Evolutionary conservation across 2,797 vertebrate genomes (phyloP), one percentile per base, ranked within the genome.

Genomic region (Gymnopithys bicolor): DNA sequence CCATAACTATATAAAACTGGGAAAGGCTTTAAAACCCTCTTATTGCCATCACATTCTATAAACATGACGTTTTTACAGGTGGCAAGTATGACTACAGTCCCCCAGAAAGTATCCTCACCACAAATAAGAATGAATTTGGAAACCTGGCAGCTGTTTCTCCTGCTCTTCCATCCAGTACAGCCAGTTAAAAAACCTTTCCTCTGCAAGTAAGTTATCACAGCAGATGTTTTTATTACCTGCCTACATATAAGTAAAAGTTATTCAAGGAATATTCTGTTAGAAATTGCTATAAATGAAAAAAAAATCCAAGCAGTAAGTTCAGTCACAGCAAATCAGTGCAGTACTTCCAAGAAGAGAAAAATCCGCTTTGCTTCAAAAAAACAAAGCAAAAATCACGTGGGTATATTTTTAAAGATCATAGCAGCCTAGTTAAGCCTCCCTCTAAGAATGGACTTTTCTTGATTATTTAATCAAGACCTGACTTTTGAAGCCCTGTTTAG

Each of bases 21-120:
- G 28, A 80, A 39, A 87, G n/a, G 19, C 22, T 90, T 87, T 83
- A 89, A 91, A 60, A 60, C 35, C n/a, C 32, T 45, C 68, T 87
- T 74, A 60, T 10, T 89, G 53, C 71, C 51, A 92, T 60, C 46
- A 71, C 71, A 7, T 92, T 70, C 53, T 77, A 89, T 33, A 87
- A 89, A 87, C 28, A 35, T 27, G 10, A 87, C 53, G 69, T 82
- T 93, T 77, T 76, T 48, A 87, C 78, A 96, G 75, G 68, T 93
- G 90, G 87, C 24, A 91, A 87, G 21, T 77, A 70, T 71, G 73
- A 92, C 43, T 71, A 66, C 22, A 56, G 41, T 73, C 18, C 22
- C 39, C 24, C 16, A 62, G 39, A 68, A 90, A 91, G 49, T 30
- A 94, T 81, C 73, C 79, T 90, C 68, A 66, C 21, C 43, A 70